Evolutionary conservation across 2,113 vertebrate species (phyloP), one percentile per base, ranked within the genome.

Genomic region (Chloroceryle aenea): DNA sequence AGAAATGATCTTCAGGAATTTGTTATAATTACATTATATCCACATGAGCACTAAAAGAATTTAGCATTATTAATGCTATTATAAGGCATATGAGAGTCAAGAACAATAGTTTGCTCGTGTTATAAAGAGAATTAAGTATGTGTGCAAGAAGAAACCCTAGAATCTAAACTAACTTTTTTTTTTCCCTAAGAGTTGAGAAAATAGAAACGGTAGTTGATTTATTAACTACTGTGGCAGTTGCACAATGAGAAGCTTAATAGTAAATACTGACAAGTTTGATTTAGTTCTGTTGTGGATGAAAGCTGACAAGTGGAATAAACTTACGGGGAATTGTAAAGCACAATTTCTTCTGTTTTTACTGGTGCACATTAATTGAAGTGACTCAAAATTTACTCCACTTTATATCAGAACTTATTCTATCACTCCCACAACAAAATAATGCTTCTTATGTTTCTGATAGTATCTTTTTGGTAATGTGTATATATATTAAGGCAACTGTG

Each of bases 31-130:
- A 87, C 95, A 95, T 96, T 97, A 95, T 82, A 95, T 95, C 95
- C 91, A 94, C 92, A 89, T 94, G 95, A 95, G 93, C 93, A 94
- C 86, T 80, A 91, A 75, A 97, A 93, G 93, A 95, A 97, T 97
- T 97, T 93, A 97, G 90, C 95, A 97, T 97, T 95, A 91, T 97
- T 97, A 96, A 97, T 86, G 74, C 84, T 92, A 94, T 96, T 95
- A 94, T 85, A 94, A 95, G 48, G 56, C 71, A 89, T 93, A 75
- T 59, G 59, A 95, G 88, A 68, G 86, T 96, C 73, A 93, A 55
- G 69, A 90, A 61, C 87, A 94, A 89, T 50, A 89, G 85, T 90
- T 93, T 94, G 63, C 64, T 80, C 34, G 48, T 85, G 50, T 83
- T 92, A 19, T 59, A 81, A 87, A 76, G 84, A 93, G 34, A 91